These are phyloP conservation scores for Drosophila birchii DNA, from an alignment of 2,888 invertebrate species.

Conservation along the genomic window DNA sequence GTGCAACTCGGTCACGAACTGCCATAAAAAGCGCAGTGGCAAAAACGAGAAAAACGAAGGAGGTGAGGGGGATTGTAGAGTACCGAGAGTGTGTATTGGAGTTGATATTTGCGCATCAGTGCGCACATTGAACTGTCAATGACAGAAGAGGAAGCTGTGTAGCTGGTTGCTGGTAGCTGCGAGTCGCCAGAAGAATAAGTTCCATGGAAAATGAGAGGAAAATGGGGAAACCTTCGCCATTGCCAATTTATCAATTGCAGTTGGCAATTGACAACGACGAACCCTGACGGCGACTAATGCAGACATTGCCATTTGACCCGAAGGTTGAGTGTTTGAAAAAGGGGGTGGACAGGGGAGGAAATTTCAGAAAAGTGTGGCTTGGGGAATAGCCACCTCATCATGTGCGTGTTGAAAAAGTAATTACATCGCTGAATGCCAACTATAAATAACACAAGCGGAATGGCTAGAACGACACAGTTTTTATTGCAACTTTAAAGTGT, in stretches of 20 bases:
- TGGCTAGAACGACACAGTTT: slow-evolving; percentile 51
- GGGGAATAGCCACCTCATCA: slow-evolving; percentile 34
- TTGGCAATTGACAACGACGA: slow-evolving; percentile 57
- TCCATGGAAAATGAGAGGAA: slow-evolving; percentile 18
- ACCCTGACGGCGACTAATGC: slow-evolving; percentile 62
- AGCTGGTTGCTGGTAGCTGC: background rate
- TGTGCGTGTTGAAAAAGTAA: slow-evolving; percentile 79
- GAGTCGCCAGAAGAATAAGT: slow-evolving; percentile 31
- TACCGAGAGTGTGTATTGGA: slow-evolving; percentile 68
- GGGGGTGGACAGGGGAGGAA: background rate
- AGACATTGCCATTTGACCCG: slow-evolving; percentile 69
- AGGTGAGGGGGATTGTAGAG: slow-evolving; percentile 16
- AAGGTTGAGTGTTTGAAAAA: slow-evolving; percentile 14
- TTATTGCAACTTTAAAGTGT: slow-evolving; percentile 80
- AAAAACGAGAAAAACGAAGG: slow-evolving; percentile 21
- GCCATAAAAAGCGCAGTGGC: slow-evolving; percentile 72
- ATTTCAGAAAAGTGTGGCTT: background rate
- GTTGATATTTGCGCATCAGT: slow-evolving; percentile 79
- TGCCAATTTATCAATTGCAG: slow-evolving; percentile 79
- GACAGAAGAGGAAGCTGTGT: slow-evolving; percentile 39
- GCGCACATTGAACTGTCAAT: slow-evolving; percentile 82
- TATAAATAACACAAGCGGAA: slow-evolving; percentile 62
- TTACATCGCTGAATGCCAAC: slow-evolving; percentile 74
- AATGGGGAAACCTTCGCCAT: slow-evolving; percentile 45
- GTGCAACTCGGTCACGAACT: slow-evolving; percentile 78